These are phyloP conservation scores for Ctena decussata DNA, from an alignment of 2,888 invertebrate genomes.

Conservation along the genomic window DNA sequence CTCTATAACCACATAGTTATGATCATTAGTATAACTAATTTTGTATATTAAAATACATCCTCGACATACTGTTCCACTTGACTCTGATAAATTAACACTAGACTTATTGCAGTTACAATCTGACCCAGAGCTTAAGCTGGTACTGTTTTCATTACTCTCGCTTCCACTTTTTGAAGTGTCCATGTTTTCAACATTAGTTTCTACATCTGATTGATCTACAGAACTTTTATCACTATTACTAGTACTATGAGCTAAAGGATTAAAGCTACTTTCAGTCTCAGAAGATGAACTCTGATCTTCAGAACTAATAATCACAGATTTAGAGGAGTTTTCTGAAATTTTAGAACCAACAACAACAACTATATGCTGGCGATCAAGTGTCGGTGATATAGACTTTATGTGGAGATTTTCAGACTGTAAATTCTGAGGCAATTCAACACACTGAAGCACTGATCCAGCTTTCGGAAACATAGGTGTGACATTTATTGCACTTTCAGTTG, in stretches of 20 bases:
- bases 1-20: conserved; percentile 87
- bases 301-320: conserved; percentile 47
- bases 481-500: conserved; percentile 58
- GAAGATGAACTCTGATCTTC: neutral
- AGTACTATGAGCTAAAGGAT: conserved; percentile 20
- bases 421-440: conserved; percentile 80
- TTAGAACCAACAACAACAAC: conserved; percentile 87
- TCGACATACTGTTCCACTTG: neutral
- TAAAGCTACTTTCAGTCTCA: neutral
- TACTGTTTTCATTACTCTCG: neutral
- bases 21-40: conserved; percentile 88
- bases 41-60: conserved; percentile 89
- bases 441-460: conserved; percentile 81
- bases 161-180: neutral
- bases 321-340: conserved; percentile 1
- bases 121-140: neutral
- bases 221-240: conserved; percentile 32
- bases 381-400: conserved; percentile 90
- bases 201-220: neutral
- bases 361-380: conserved; percentile 91
- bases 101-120: conserved; percentile 3
- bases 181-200: neutral
- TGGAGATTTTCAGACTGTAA: conserved; percentile 87
- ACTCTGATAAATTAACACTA: neutral
- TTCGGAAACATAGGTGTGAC: conserved; percentile 27